These are phyloP conservation scores for Oedothorax gibbosus DNA, from an alignment of 1,140 invertebrate genomes.

Conservation along the genomic window DNA sequence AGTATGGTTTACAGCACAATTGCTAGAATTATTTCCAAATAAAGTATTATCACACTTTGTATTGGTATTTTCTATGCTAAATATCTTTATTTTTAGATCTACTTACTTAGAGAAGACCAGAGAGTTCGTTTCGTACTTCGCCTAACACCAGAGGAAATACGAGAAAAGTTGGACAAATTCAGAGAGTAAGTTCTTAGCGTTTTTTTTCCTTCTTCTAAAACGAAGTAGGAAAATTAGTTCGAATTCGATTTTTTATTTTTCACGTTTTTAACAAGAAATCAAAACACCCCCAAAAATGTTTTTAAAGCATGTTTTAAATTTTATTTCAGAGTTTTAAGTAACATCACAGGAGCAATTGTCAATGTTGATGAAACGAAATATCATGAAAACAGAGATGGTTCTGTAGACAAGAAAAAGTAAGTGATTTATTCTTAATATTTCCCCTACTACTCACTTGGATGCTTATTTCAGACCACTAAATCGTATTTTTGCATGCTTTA, in stretches of 20 bases:
- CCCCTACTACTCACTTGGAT: no score
- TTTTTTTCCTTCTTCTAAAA: no score
- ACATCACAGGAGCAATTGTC: conserved; percentile 89
- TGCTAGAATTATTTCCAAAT: no score
- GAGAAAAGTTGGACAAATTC: conserved; percentile 82
- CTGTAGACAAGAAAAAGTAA: conserved; percentile 89
- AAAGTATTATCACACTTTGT: no score
- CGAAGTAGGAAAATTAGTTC: no score
- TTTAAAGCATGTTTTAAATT: not conserved
- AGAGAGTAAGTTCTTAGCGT: conserved; percentile 78
- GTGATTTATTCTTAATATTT: conserved; percentile 3
- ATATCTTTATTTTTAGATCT: conserved; percentile 75
- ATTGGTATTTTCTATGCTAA: no score
- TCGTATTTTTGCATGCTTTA: no score
- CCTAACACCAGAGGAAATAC: conserved; percentile 85
- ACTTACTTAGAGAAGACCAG: conserved; percentile 91
- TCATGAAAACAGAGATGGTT: conserved; percentile 91
- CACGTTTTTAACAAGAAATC: not conserved
- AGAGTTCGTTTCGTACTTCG: conserved; percentile 91
- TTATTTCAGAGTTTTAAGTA: conserved; percentile 76
- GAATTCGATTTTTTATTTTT: not conserved
- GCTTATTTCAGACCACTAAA: no score
- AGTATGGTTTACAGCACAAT: no score
- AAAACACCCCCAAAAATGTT: not conserved
- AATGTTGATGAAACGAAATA: conserved; percentile 93